Evolutionary conservation across 2,888 invertebrate genomes (phyloP).

Genomic region (Andricus quercusramuli): DNA sequence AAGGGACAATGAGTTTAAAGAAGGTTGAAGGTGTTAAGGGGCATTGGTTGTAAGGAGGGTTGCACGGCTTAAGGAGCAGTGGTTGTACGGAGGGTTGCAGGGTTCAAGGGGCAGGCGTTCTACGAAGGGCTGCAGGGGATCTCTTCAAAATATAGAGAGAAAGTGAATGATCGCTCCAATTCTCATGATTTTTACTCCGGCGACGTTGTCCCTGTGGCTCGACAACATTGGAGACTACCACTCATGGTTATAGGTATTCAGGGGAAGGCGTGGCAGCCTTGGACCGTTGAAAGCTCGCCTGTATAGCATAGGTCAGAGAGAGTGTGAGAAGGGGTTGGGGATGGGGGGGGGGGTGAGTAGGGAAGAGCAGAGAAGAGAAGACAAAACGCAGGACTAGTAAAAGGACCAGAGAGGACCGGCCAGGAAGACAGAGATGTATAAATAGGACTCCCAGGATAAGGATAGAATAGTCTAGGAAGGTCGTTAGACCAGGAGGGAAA

Average conservation of each 20-base stretch:
- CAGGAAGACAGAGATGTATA: conserved; percentile 12
- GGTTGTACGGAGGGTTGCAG: too few species aligned
- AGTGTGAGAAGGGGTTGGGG: conserved; percentile 30
- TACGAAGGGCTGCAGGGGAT: too few species aligned
- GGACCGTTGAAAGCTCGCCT: conserved; percentile 64
- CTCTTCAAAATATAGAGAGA: too few species aligned
- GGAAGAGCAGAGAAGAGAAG: conserved; percentile 50
- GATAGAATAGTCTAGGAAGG: conserved; percentile 37
- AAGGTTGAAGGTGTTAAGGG: too few species aligned
- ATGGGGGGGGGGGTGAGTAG: conserved; percentile 47
- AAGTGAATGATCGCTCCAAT: too few species aligned
- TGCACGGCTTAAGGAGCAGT: too few species aligned
- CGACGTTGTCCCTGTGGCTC: too few species aligned
- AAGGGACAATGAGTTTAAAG: too few species aligned
- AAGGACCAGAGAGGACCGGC: background rate
- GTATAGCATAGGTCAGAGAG: conserved; percentile 54
- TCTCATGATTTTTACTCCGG: too few species aligned
- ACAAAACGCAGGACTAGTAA: conserved; percentile 54
- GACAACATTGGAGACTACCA: too few species aligned
- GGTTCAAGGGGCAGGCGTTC: too few species aligned
- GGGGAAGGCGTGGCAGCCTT: conserved; percentile 71
- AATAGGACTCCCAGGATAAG: conserved; percentile 22
- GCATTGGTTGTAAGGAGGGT: too few species aligned
- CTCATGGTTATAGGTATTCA: conserved; percentile 49
- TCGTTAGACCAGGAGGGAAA: conserved; percentile 46